Evolutionary conservation across 30 jellyfish, hydroid and myxozoan species (phyloP).

Genomic region (Phacellophora camtschatica): DNA sequence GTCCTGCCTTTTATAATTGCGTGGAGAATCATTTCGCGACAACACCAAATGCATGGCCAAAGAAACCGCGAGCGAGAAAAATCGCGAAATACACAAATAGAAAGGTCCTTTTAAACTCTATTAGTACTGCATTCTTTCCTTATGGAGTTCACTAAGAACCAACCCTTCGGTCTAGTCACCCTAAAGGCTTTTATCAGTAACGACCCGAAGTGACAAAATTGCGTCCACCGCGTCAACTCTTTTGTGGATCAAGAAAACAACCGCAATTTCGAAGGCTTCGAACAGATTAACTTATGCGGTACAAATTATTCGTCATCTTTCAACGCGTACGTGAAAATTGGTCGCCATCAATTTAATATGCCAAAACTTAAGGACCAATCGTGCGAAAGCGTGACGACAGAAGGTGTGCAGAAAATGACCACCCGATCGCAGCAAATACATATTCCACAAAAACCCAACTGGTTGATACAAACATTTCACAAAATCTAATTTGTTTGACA

Average conservation of each 20-base stretch:
- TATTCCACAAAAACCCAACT: not conserved
- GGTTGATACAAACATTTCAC: no score
- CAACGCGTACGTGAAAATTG: not conserved
- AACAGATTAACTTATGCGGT: slow-evolving; percentile 22
- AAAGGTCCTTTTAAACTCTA: no score
- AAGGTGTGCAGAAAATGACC: slow-evolving; percentile 16
- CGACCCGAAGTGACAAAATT: not conserved
- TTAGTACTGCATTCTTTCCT: no score
- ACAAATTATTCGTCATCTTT: slow-evolving; percentile 14
- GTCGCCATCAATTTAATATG: not conserved
- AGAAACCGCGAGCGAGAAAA: no score
- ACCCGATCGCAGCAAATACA: not conserved
- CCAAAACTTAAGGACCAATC: not conserved
- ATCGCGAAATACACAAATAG: no score
- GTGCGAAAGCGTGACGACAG: not conserved
- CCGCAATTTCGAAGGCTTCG: slow-evolving; percentile 3
- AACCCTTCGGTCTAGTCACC: no score
- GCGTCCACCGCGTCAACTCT: not conserved
- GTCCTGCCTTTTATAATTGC: no score
- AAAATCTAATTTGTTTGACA: no score
- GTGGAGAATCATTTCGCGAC: no score
- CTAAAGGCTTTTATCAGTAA: no score
- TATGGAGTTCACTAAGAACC: no score
- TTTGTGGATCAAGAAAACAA: slow-evolving; percentile 3
- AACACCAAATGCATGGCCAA: no score